Base-by-base conservation (phyloP, 2,113 vertebrate genomes). In the Synodontis membranacea region DNA sequence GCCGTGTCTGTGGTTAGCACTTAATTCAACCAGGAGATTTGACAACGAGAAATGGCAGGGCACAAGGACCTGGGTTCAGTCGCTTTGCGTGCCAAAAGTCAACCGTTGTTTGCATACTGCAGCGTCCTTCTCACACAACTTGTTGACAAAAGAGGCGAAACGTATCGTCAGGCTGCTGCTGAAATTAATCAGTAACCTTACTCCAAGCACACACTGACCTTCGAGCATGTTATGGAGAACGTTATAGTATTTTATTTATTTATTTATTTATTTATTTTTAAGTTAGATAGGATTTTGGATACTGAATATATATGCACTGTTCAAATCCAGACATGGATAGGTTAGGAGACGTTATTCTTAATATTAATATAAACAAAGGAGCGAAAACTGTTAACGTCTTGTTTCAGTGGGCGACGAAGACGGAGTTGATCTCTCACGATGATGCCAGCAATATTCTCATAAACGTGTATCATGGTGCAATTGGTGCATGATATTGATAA, bases 141-240 rank as follows among this genome's bases (percentile, higher is more conserved):
- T 54, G 31, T 46, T 50, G 8, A 78, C 72, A 37, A n/a, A 39
- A 31, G 70, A 8, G 23, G 39, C 23, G 5, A 52, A 50, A 44
- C 50, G 8, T 50, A 83, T 74, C 21, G 2, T 15, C 19, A 31
- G 39, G 17, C 37, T 25, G 28, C 64, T 31, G 23, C 2, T 74
- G 46, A 39, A 74, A 70, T 70, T 58, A 81, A 74, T 81, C 66
- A 74, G 64, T 74, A 75, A 74, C 42, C 68, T 82, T 86, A 58
- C 54, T 46, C n/a, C n/a, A 78, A 58, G 31, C 56, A 17, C 39
- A 74, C 66, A 5, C 68, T 6, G 50, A 42, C 68, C 52, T 42
- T 44, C 15, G 70, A 15, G 2, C 42, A 8, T 37, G n/a, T 58
- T 46, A 48, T 10, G 8, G n/a, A 76, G 44, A 46, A 78, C n/a